Conservation (phyloP, 1,140 invertebrate species). For the Micrasema longulum region DNA sequence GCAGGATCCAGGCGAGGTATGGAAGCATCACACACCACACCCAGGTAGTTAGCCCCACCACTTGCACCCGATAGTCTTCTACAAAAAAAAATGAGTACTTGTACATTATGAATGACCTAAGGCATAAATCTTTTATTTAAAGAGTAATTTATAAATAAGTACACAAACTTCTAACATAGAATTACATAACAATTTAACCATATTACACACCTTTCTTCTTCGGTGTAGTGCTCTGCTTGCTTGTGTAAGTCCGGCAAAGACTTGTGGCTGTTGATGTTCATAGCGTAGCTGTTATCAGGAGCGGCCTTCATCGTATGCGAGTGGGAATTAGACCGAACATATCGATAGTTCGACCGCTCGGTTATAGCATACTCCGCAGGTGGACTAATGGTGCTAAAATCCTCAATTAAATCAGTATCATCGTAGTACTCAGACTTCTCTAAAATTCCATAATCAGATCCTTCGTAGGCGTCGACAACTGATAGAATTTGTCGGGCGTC, state of each 20-base stretch:
- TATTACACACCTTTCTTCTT: constrained; percentile 55
- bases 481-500: constrained; percentile 49
- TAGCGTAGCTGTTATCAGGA: constrained; percentile 61
- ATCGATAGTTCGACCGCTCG: constrained; percentile 55
- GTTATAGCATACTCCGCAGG: constrained; percentile 73
- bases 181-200: background rate
- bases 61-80: constrained; percentile 38
- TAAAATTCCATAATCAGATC: constrained; percentile 41
- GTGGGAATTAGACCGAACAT: constrained; percentile 74
- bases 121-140: too few species aligned
- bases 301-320: constrained; percentile 69
- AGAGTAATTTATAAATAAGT: too few species aligned
- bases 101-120: too few species aligned
- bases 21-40: constrained; percentile 27
- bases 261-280: constrained; percentile 80
- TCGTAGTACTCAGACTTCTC: constrained; percentile 51
- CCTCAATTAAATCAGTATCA: constrained; percentile 59
- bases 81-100: too few species aligned
- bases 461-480: constrained; percentile 51
- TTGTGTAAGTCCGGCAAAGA: constrained; percentile 85
- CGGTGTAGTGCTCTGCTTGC: constrained; percentile 67
- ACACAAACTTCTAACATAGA: background rate
- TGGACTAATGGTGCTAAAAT: constrained; percentile 72
- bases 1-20: constrained; percentile 29
- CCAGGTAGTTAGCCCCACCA: constrained; percentile 43